Evolutionary conservation across 2,888 invertebrate genomes (phyloP).

Genomic region (Noctua fimbriata): DNA sequence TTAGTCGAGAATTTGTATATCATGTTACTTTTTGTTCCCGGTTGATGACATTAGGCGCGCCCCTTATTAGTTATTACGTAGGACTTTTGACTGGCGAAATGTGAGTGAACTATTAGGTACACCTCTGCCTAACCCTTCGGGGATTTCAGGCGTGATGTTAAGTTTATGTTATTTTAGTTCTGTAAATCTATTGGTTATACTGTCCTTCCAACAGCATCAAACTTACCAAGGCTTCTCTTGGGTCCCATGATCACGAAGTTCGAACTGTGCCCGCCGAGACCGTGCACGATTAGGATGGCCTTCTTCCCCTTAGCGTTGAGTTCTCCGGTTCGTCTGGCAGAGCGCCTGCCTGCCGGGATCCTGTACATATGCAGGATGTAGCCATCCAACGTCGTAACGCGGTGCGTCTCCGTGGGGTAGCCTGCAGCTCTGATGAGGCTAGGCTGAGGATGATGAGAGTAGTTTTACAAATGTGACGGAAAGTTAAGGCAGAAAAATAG

Average conservation of each 20-base stretch:
- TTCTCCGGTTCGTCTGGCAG: conserved; percentile 73
- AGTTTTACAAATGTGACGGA: background rate
- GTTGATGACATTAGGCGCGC: background rate
- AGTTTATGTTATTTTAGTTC: background rate
- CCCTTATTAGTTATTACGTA: background rate
- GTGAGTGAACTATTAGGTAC: background rate
- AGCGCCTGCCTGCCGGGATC: conserved; percentile 88
- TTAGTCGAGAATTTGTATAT: background rate
- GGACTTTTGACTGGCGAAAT: background rate
- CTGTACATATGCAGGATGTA: conserved; percentile 91
- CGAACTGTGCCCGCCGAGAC: conserved; percentile 92
- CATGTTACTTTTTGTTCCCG: background rate
- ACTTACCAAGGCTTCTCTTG: conserved; percentile 90
- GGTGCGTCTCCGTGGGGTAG: conserved; percentile 88
- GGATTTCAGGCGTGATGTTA: background rate
- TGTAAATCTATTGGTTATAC: background rate
- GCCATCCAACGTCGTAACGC: conserved; percentile 90
- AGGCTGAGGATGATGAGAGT: conserved; percentile 78
- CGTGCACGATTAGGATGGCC: conserved; percentile 89
- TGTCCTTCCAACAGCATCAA: background rate
- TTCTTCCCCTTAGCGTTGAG: conserved; percentile 79
- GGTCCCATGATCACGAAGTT: conserved; percentile 93
- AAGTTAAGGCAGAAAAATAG: background rate
- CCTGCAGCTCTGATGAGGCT: conserved; percentile 85
- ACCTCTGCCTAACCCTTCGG: background rate